Evolutionary conservation across 2,113 vertebrate species (phyloP).

Genomic region (Centropristis striata): DNA sequence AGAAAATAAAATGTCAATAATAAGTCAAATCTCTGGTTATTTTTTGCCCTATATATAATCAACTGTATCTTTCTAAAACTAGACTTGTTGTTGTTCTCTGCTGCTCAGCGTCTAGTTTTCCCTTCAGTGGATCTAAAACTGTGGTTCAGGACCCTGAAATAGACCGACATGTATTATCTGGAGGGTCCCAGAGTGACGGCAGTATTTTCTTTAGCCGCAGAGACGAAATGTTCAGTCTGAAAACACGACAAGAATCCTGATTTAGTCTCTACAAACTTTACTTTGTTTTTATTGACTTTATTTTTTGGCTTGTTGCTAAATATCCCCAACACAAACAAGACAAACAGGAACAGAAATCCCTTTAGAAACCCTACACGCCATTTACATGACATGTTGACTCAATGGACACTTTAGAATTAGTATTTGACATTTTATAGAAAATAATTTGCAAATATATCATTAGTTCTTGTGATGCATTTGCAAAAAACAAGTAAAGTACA

Average conservation of each 20-base stretch:
- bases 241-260: neutral
- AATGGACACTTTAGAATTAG: too few species aligned
- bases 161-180: conserved; percentile 40
- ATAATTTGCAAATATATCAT: too few species aligned
- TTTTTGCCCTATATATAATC: too few species aligned
- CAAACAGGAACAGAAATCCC: conserved; percentile 20
- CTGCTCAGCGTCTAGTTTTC: neutral
- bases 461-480: too few species aligned
- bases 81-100: too few species aligned
- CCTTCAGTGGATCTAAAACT: conserved; percentile 25
- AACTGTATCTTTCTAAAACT: neutral
- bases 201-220: conserved; percentile 54
- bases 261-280: neutral
- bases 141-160: conserved; percentile 38
- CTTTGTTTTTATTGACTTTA: neutral
- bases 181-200: conserved; percentile 14
- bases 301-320: conserved; percentile 39
- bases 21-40: too few species aligned
- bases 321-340: conserved; percentile 39
- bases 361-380: neutral
- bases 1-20: too few species aligned
- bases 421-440: too few species aligned
- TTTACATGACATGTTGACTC: too few species aligned
- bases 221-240: conserved; percentile 39
- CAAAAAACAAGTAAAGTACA: too few species aligned